phyloP scores from a whole-genome alignment of 2,113 vertebrate species.

The Oreochromis spilurus region DNA sequence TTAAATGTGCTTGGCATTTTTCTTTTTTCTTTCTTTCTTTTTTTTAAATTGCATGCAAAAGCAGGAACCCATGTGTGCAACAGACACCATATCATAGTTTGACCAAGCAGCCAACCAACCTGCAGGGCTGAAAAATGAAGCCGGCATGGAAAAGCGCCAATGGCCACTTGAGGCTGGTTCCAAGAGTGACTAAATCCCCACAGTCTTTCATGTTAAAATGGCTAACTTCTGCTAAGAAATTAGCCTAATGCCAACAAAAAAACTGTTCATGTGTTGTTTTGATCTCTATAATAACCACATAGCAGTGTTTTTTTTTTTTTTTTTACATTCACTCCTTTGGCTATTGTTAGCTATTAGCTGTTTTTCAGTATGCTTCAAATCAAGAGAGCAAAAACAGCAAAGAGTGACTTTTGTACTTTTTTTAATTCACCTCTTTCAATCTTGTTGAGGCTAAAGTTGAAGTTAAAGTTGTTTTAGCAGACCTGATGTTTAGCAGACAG shows the following conservation, averaged over 20 bases:
- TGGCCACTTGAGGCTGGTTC: neutral
- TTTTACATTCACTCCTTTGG: neutral
- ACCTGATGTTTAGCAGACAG: neutral
- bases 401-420: neutral
- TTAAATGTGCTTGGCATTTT: neutral
- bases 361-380: neutral
- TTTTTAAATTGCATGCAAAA: neutral
- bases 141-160: neutral
- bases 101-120: neutral
- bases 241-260: neutral
- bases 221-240: neutral
- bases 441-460: neutral
- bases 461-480: neutral
- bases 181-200: neutral
- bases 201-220: neutral
- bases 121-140: neutral
- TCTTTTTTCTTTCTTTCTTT: neutral
- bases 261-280: neutral
- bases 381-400: neutral
- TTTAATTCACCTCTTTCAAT: neutral
- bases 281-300: neutral
- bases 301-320: accelerated
- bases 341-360: neutral
- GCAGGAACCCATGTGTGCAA: neutral
- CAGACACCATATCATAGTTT: neutral